Base-by-base conservation (phyloP, 2,888 invertebrate species). In the Hermaeophaga mercurialis region DNA sequence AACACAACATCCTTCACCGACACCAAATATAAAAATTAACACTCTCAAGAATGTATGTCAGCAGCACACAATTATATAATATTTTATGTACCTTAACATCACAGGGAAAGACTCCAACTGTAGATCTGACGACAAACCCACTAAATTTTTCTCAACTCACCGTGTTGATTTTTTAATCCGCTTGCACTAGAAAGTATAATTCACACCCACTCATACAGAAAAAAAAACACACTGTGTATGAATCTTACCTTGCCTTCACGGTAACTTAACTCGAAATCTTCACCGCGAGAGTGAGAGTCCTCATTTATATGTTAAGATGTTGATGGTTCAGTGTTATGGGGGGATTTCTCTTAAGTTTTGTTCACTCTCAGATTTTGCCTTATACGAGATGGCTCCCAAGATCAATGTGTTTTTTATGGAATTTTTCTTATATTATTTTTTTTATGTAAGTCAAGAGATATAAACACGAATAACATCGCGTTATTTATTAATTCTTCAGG, bases 211-310 rank as follows among this genome's bases (percentile, higher is more conserved):
- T 61, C 60, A 54, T 59, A 52, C 31, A 57, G 28, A 56, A 53
- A 62, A 46, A 55, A 45, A 55, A 52, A 61, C 58, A 60, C 64
- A 52, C 58, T 58, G 52, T 57, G 57, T 54, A 58, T 56, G 41
- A 47, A 57, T 62, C 66, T 63, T 66, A 64, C 66, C 66, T 66
- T 66, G 61, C 56, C 44, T 58, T 59, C 57, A 64, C 64, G 61
- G 62, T 63, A 63, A 62, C 64, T 58, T 54, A 59, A 66, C 61
- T 65, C 63, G 63, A 64, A 69, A 69, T 67, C 66, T 66, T 62
- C 46, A 46, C 46, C 56, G 46, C 54, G 62, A 67, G 65, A 67
- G 64, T 58, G 64, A 65, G 65, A 64, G 61, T 63, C 62, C 56
- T 65, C 64, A 63, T 67, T 67, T 62, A 62, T 62, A 62, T 58